Conservation (phyloP, 2,113 vertebrate genomes). For the Petaurus breviceps region DNA sequence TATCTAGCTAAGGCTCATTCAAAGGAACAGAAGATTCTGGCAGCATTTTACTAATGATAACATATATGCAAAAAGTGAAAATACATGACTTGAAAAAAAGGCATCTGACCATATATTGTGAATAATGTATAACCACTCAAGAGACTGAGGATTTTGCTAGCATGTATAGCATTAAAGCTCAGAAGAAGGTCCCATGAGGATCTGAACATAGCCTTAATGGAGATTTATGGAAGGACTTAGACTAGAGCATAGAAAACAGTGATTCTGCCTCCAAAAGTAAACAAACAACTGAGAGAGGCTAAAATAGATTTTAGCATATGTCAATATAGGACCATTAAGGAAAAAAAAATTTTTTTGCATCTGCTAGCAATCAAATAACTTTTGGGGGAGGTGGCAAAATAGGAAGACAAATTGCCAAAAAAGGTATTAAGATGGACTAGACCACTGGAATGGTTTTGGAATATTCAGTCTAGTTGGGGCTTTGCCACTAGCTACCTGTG, state of each 20-base stretch:
- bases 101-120: neutral
- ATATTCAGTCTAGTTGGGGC: neutral
- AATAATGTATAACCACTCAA: neutral
- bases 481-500: neutral
- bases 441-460: neutral
- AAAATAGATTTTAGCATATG: neutral
- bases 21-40: neutral
- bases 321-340: neutral
- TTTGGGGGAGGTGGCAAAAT: neutral
- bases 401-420: neutral
- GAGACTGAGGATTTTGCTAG: neutral
- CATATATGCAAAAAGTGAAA: neutral
- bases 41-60: neutral
- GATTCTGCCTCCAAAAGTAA: neutral
- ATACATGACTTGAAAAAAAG: neutral
- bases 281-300: neutral
- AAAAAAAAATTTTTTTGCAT: neutral
- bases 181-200: neutral
- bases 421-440: neutral
- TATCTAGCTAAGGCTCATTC: neutral
- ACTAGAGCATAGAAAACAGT: neutral
- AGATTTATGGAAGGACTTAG: neutral
- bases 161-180: neutral
- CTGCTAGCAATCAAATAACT: neutral
- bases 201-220: neutral